Base-by-base conservation (phyloP, 2,888 invertebrate species). In the Cryptophagus acutangulus region DNA sequence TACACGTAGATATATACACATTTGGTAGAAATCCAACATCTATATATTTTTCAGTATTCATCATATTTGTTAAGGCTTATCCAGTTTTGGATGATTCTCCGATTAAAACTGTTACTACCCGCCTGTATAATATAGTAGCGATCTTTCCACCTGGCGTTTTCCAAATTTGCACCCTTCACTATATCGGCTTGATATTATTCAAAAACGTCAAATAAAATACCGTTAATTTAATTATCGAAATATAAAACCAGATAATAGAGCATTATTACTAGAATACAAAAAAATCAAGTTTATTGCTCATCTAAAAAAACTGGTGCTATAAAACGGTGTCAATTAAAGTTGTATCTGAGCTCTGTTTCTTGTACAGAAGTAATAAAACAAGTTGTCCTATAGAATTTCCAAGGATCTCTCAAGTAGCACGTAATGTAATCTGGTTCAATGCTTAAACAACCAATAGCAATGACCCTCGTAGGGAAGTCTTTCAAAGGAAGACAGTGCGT, bases 71-170 rank as follows among this genome's bases (percentile, higher is more conserved):
- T 31, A 3, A 31, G 30, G 41, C 31, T 41, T 12, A 36, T 36
- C 33, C 35, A 28, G 30, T 30, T 24, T 17, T 41, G 8, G 4
- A n/a, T n/a, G 3, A 15, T 31, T 3, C 31, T 31, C 16, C 3
- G 18, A 28, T 20, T 29, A n/a, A n/a, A n/a, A 33, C 24, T 29
- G 37, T 29, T 34, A 41, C 37, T 37, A 41, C 41, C 41, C 38
- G 37, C 33, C 33, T 31, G n/a, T 29, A 24, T 17, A 30, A 31
- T 33, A 33, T 41, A 41, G 38, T 41, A 26, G 36, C 37, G 20
- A 41, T 37, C 41, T 37, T 33, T 37, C 41, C 41, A 41, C 41
- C 41, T 41, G 41, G 37, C 41, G 41, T 33, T 37, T 14, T 37
- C 26, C 18, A 17, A 20, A 13, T 20, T 33, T 33, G 25, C 26